Evolutionary conservation across 2,113 vertebrate species (phyloP).

Genomic region (Pelmatolapia mariae): DNA sequence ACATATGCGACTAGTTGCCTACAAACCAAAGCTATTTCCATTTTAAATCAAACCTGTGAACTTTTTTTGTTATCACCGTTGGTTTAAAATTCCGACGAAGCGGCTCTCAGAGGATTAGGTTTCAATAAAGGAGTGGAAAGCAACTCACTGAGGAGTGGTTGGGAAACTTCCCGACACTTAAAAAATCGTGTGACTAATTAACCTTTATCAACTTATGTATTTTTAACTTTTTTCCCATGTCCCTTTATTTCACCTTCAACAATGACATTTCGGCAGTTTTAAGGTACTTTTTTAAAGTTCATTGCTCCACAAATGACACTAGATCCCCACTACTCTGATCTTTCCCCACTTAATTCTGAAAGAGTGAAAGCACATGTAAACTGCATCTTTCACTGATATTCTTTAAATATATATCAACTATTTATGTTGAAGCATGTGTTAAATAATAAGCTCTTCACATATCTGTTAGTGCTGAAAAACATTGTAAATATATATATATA

Average conservation of each 20-base stretch:
- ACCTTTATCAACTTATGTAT: not conserved
- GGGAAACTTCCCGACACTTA: not conserved
- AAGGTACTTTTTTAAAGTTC: not conserved
- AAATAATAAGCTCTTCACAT: not conserved
- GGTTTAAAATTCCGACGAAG: constrained; percentile 15
- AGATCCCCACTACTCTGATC: not conserved
- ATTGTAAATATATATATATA: not conserved
- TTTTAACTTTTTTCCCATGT: not conserved
- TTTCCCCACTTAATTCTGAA: not conserved
- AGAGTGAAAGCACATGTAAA: not conserved
- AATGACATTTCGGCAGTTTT: not conserved
- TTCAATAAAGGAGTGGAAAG: constrained; percentile 7
- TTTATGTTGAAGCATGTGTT: not conserved
- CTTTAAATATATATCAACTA: not conserved
- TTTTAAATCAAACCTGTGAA: not conserved
- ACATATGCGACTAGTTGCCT: not conserved
- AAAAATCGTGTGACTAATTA: not conserved
- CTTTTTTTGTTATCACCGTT: not conserved
- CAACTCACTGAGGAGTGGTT: not conserved
- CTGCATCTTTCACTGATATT: not conserved
- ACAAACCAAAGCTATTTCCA: not conserved
- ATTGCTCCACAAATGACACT: not conserved
- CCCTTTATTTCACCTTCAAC: not conserved
- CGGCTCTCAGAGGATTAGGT: constrained; percentile 38
- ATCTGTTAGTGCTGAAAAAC: not conserved